A percentile compares a stretch with the other conserved stretches of the same genome.
These are phyloP conservation scores for Cerceris ruficornis DNA, from an alignment of 2,888 invertebrate genomes.

Conservation along the genomic window DNA sequence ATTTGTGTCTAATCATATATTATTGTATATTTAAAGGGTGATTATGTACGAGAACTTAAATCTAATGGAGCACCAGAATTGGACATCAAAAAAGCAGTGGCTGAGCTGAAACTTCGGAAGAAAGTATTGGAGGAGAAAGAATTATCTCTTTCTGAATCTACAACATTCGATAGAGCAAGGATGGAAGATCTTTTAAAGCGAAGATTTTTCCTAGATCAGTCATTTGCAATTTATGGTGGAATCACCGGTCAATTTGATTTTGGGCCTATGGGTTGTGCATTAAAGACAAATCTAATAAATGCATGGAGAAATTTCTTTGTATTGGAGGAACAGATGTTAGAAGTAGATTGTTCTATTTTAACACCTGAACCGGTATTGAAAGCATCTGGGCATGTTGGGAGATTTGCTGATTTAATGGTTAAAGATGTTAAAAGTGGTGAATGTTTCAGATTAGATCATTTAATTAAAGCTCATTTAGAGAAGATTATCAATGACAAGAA, in stretches of 20 bases:
- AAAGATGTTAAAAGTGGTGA: conserved; percentile 98
- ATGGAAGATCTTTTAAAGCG: conserved; percentile 99
- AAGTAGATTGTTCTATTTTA: conserved; percentile 98
- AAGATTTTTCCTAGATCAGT: conserved; percentile 98
- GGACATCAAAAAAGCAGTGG: conserved; percentile 96
- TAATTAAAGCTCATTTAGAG: conserved; percentile 97
- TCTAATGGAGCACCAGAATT: conserved; percentile 93
- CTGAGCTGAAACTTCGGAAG: conserved; percentile 94
- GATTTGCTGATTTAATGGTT: conserved; percentile 99
- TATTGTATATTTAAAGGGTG: conserved; percentile 87
- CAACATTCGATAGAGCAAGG: conserved; percentile 93
- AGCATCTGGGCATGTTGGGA: conserved; percentile 99
- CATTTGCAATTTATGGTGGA: conserved; percentile 99
- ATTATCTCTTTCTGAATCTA: conserved; percentile 88
- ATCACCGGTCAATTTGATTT: conserved; percentile 97
- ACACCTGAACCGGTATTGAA: conserved; percentile 98
- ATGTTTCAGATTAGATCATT: conserved; percentile 98
- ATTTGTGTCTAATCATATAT: conserved; percentile 8
- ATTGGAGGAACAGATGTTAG: conserved; percentile 98
- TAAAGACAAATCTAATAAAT: conserved; percentile 96
- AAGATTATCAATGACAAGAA: conserved; percentile 94
- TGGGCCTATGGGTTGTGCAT: conserved; percentile 99
- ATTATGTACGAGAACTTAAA: conserved; percentile 94
- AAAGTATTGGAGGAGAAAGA: conserved; percentile 97
- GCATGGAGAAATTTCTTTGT: conserved; percentile 98